Conservation (phyloP, 2,113 vertebrate species). For the Siphamia tubifer region DNA sequence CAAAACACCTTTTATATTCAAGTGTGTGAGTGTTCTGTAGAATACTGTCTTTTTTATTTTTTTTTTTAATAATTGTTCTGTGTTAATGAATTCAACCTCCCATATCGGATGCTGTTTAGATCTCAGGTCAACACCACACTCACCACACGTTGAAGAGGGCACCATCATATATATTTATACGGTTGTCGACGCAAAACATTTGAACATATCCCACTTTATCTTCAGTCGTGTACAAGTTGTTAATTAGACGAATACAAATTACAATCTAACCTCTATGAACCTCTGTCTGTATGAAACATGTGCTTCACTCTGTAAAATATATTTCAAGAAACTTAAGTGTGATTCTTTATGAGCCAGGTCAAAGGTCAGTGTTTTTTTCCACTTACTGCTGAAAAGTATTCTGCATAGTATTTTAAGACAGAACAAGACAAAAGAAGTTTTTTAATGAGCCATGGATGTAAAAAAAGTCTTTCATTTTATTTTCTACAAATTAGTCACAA, state of each 20-base stretch:
- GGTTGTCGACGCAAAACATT: slow-evolving; percentile 9
- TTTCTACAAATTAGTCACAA: no score
- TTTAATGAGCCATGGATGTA: no score
- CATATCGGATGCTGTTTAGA: slow-evolving; percentile 1
- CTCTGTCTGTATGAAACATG: background rate
- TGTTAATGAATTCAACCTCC: slow-evolving; percentile 7
- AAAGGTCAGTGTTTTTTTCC: background rate
- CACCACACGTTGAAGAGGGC: slow-evolving; percentile 9
- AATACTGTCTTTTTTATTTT: background rate
- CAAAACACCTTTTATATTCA: no score
- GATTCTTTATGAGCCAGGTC: background rate
- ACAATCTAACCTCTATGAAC: slow-evolving; percentile 23
- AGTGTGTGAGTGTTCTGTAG: no score
- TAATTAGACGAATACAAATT: slow-evolving; percentile 30
- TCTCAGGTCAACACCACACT: slow-evolving; percentile 12
- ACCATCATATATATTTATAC: background rate
- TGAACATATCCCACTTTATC: background rate
- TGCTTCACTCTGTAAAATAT: background rate
- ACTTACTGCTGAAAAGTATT: no score
- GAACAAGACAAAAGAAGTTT: no score
- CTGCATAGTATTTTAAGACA: no score
- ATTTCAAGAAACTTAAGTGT: background rate
- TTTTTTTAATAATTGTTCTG: background rate
- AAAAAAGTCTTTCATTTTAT: background rate
- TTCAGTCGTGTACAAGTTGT: background rate